phyloP scores from a whole-genome alignment of 2,113 vertebrate genomes.

The Chaetops frenatus region DNA sequence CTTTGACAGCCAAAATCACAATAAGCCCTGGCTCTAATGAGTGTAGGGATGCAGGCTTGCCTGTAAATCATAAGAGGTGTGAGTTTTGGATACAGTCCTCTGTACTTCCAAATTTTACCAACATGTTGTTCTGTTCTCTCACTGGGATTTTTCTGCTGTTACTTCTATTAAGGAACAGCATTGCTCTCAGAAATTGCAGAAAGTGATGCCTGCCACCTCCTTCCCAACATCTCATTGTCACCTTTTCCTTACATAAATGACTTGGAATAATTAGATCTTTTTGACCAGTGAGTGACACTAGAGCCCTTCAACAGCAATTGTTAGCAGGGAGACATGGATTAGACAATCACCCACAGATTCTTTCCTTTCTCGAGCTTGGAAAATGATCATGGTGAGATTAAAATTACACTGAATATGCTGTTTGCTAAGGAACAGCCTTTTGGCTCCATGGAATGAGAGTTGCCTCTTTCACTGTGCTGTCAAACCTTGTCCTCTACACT shows the following conservation, averaged over 20 bases:
- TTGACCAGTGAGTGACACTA: background rate
- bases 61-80: background rate
- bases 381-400: background rate
- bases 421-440: background rate
- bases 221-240: background rate
- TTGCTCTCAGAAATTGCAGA: background rate
- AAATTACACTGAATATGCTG: background rate
- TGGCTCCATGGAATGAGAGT: background rate
- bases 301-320: background rate
- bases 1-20: background rate
- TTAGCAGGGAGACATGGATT: background rate
- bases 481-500: background rate
- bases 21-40: background rate
- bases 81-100: background rate
- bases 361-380: background rate
- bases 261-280: background rate
- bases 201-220: fast-evolving
- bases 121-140: background rate
- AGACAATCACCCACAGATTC: background rate
- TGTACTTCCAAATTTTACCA: background rate
- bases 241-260: background rate
- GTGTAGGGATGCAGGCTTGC: background rate
- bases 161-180: background rate
- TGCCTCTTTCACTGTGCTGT: background rate
- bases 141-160: background rate